Evolutionary conservation across 2,113 vertebrate genomes (phyloP).

Genomic region (Callorhinus ursinus): DNA sequence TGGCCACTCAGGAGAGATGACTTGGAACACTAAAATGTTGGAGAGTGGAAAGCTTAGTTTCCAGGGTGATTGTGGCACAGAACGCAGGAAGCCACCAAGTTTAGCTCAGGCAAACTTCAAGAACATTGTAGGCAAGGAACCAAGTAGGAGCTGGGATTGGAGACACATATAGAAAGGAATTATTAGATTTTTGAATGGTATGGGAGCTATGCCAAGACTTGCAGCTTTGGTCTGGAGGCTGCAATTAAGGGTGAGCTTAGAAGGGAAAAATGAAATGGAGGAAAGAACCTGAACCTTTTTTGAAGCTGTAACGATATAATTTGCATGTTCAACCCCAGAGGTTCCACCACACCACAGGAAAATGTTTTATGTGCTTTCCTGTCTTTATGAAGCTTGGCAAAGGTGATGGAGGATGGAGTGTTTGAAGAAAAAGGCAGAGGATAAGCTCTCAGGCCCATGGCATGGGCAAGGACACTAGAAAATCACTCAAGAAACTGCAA

Average conservation of each 20-base stretch:
- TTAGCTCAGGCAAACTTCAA: background rate
- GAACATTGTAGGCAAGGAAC: background rate
- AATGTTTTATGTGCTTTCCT: constrained; percentile 25
- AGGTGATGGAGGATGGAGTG: background rate
- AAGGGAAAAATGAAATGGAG: constrained; percentile 63
- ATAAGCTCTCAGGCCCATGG: background rate
- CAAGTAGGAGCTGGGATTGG: background rate
- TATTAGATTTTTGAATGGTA: constrained; percentile 31
- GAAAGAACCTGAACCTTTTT: constrained; percentile 45
- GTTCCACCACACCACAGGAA: background rate
- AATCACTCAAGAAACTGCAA: background rate
- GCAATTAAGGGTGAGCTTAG: constrained; percentile 66
- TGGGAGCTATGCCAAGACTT: constrained; percentile 59
- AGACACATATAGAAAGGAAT: constrained; percentile 55
- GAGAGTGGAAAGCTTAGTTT: background rate
- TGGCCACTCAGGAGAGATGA: background rate
- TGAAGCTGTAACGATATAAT: constrained; percentile 63
- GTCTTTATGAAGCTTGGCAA: constrained; percentile 3
- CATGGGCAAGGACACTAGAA: background rate
- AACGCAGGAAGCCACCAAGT: background rate
- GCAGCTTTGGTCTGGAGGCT: constrained; percentile 54
- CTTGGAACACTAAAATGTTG: background rate
- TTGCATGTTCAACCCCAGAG: constrained; percentile 50
- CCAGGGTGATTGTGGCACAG: background rate
- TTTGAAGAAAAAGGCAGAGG: background rate